A percentile compares a stretch with the other conserved stretches of the same genome.
These are phyloP conservation scores for Ptiloglossa arizonensis DNA, from an alignment of 1,140 invertebrate species.

Conservation along the genomic window DNA sequence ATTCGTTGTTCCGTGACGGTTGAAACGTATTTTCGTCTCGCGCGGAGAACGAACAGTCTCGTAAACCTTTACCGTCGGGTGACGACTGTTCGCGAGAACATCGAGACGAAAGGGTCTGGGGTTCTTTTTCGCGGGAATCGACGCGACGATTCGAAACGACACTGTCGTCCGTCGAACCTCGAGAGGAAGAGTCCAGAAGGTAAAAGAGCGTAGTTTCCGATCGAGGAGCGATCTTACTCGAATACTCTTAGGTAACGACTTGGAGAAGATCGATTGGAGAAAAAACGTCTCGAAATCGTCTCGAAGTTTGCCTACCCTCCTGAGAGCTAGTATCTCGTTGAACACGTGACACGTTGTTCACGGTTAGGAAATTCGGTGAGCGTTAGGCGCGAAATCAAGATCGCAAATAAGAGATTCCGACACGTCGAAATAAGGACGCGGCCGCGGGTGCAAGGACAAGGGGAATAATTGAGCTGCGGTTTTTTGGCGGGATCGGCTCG, in stretches of 20 bases:
- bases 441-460: slow-evolving; percentile 3
- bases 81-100: too few relatives aligned
- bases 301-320: too few relatives aligned
- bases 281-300: too few relatives aligned
- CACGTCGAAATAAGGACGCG: slow-evolving; percentile 16
- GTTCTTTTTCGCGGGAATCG: too few relatives aligned
- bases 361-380: background rate
- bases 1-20: too few relatives aligned
- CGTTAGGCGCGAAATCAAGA: slow-evolving; percentile 31
- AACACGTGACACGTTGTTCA: background rate
- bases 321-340: too few relatives aligned
- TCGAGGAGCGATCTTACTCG: slow-evolving; percentile 1
- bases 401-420: slow-evolving; percentile 50
- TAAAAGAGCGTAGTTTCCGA: background rate
- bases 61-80: background rate
- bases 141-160: too few relatives aligned
- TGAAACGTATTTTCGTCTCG: background rate
- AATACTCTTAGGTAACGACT: too few relatives aligned
- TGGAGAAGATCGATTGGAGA: too few relatives aligned
- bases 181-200: background rate
- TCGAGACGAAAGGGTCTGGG: too few relatives aligned
- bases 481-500: slow-evolving; percentile 52
- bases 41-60: background rate
- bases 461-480: slow-evolving; percentile 54
- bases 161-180: background rate